phyloP scores from a whole-genome alignment of 1,140 invertebrate species.

The Drosophila bocki region DNA sequence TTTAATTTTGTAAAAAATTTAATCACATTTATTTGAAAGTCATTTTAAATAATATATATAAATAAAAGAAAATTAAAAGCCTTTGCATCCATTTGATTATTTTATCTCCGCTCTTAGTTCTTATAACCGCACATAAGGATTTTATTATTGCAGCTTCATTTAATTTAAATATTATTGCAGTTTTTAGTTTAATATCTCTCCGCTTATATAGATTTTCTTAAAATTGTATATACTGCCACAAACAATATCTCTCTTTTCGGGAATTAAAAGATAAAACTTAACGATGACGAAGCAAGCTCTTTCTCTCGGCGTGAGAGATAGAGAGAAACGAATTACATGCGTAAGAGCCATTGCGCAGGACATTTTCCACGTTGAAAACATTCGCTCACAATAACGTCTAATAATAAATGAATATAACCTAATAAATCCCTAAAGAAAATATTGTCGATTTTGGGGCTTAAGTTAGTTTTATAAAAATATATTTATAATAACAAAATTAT shows the following conservation, averaged over 20 bases:
- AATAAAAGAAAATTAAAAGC: neutral
- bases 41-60: neutral
- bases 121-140: neutral
- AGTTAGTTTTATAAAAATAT: neutral
- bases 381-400: slow-evolving; percentile 1
- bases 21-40: neutral
- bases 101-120: neutral
- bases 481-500: neutral
- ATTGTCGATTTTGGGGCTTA: neutral
- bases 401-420: neutral
- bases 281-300: slow-evolving; percentile 14
- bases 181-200: slow-evolving; percentile 11
- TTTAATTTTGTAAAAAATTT: neutral
- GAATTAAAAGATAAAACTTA: slow-evolving; percentile 57
- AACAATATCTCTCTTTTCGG: slow-evolving; percentile 66
- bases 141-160: neutral
- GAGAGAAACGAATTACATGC: slow-evolving; percentile 13
- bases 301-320: slow-evolving; percentile 13
- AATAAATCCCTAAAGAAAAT: neutral
- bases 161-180: slow-evolving; percentile 2
- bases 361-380: neutral
- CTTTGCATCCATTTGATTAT: neutral
- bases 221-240: slow-evolving; percentile 62
- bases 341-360: slow-evolving; percentile 25
- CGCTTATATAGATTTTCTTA: slow-evolving; percentile 42